These are phyloP conservation scores for Drosophila colorata DNA, from an alignment of 2,888 invertebrate species.

Conservation along the genomic window DNA sequence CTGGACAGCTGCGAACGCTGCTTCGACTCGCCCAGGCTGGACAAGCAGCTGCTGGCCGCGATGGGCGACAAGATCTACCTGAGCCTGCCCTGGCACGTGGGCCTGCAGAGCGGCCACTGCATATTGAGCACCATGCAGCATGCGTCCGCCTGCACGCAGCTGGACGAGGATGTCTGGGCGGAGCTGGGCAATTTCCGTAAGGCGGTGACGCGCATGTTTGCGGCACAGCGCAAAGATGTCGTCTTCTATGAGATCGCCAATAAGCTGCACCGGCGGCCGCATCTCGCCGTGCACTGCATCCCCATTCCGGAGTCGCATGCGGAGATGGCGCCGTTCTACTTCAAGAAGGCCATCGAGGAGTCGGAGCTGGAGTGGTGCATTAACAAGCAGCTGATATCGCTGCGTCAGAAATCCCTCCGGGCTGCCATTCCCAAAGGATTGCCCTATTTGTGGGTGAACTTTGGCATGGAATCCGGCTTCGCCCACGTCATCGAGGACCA, in stretches of 20 bases:
- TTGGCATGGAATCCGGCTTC: slow-evolving; percentile 95
- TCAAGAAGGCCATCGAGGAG: slow-evolving; percentile 98
- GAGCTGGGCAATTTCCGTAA: slow-evolving; percentile 92
- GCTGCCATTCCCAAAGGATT: slow-evolving; percentile 95
- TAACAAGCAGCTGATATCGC: slow-evolving; percentile 95
- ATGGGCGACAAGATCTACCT: slow-evolving; percentile 94
- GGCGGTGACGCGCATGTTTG: slow-evolving; percentile 92
- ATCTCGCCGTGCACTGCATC: slow-evolving; percentile 95
- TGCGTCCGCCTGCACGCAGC: slow-evolving; percentile 90
- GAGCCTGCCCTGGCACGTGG: slow-evolving; percentile 91
- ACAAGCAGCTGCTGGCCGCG: slow-evolving; percentile 94
- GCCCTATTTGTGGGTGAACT: slow-evolving; percentile 97
- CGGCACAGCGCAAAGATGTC: slow-evolving; percentile 90
- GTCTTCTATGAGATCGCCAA: slow-evolving; percentile 96
- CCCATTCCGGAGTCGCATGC: slow-evolving; percentile 89
- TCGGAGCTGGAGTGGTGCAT: slow-evolving; percentile 97
- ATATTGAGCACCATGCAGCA: slow-evolving; percentile 94
- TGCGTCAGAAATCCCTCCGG: slow-evolving; percentile 90
- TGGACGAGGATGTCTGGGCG: slow-evolving; percentile 98
- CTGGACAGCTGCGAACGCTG: slow-evolving; percentile 94
- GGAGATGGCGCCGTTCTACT: slow-evolving; percentile 97
- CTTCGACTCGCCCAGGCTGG: slow-evolving; percentile 91
- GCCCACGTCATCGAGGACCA: slow-evolving; percentile 99
- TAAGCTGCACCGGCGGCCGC: slow-evolving; percentile 90
- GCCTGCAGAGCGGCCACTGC: slow-evolving; percentile 94